Percentiles rank a stretch among this genome's conserved stretches.
Conservation (phyloP, 2,888 invertebrate species). For the Hipparchia sbordonii region DNA sequence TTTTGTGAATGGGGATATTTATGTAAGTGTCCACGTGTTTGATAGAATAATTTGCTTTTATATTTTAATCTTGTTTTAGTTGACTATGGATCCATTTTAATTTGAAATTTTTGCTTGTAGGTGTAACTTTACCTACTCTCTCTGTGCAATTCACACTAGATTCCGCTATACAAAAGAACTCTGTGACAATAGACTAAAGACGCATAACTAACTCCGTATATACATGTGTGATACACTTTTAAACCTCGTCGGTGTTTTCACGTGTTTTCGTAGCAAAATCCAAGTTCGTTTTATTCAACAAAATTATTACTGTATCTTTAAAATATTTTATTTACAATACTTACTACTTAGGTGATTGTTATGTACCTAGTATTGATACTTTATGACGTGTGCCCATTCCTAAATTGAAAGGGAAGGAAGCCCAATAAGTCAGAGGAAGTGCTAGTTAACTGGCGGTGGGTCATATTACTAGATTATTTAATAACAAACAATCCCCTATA, state of each 20-base stretch:
- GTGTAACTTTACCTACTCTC: not conserved
- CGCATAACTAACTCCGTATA: too few species aligned
- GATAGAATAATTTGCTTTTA: conserved; percentile 31
- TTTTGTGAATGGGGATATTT: conserved; percentile 44
- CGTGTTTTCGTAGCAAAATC: too few species aligned
- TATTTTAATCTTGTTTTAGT: conserved; percentile 2
- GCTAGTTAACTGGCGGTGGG: conserved; percentile 47
- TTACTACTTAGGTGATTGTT: too few species aligned
- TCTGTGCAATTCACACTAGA: not conserved
- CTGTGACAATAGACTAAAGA: too few species aligned
- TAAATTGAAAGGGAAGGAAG: conserved; percentile 53
- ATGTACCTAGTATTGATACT: not conserved
- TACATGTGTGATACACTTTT: too few species aligned
- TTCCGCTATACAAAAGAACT: too few species aligned
- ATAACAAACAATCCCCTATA: conserved; percentile 31
- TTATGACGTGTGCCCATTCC: conserved; percentile 2
- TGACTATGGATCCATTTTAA: not conserved
- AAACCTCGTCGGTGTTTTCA: too few species aligned
- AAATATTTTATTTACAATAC: too few species aligned
- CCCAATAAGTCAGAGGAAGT: conserved; percentile 51
- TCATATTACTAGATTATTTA: conserved; percentile 49
- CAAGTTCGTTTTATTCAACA: too few species aligned
- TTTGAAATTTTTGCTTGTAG: not conserved
- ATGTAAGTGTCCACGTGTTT: conserved; percentile 35
- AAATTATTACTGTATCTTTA: too few species aligned